Base-by-base conservation (phyloP, 2,888 invertebrate species). In the Anarsia innoxiella region DNA sequence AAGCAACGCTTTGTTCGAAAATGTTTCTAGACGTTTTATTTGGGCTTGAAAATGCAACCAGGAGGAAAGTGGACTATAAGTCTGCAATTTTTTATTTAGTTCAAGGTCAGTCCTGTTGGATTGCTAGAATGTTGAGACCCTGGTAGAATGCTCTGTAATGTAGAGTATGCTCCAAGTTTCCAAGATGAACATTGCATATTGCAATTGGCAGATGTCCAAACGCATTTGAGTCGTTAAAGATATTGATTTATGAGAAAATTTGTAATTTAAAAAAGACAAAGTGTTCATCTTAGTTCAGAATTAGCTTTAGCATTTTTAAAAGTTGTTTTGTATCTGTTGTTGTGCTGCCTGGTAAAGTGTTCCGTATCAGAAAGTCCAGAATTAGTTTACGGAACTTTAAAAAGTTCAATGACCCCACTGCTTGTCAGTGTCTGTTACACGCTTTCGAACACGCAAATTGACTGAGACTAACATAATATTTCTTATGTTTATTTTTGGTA, bases 21-120 rank as follows among this genome's bases (percentile, higher is more conserved):
- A 48, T 59, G 42, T 67, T 75, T 67, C 51, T 74, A 73, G 74
- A 71, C 71, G 58, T 61, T 64, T 61, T 61, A 59, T 62, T 62
- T 73, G 70, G 75, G 72, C 67, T 74, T 46, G 41, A 40, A 48
- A 49, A 40, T 32, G 28, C 39, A 41, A 39, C 41, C 36, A 44
- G 46, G 43, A 48, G 40, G 41, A 47, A 51, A 42, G 45, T 42
- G 49, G 44, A 49, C 54, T 52, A 42, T 51, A 49, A 51, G 40
- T 42, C 46, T 48, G 49, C 41, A 49, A 48, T 46, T 46, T 41
- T 49, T 47, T 39, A 25, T 25, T 41, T 44, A 43, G 35, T 44
- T 50, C 57, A 68, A n/a, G 66, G 63, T 66, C 58, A 65, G 67
- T 66, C 48, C 37, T 45, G 23, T 42, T 31, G 41, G 35, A 45